Base-by-base conservation (phyloP, 2,113 vertebrate genomes). In the Collichthys lucidus region DNA sequence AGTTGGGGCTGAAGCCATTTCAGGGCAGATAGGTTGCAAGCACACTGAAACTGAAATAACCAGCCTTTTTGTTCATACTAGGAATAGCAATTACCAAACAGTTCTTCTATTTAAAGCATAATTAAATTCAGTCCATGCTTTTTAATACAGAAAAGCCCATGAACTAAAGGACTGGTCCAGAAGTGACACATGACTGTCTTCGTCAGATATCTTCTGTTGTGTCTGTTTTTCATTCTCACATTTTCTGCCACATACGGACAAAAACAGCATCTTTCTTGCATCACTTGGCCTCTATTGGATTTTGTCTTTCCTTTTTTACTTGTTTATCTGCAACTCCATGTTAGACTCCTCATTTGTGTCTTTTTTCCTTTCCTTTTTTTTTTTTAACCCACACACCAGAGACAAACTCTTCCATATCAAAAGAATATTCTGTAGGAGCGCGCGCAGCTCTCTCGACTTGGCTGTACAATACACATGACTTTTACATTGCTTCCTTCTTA, bases 21-120 rank as follows among this genome's bases (percentile, higher is more conserved):
- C 61, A 75, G 66, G 55, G 16, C 87, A 87, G 85, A 90, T 86
- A 79, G 67, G 29, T 53, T 59, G 64, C 16, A 47, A 78, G 56
- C 71, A 42, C 64, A 55, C 19, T 12, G 44, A 77, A 77, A 59
- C 66, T 20, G 40, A 83, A 88, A 82, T 73, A 44, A 75, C 26
- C 14, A 4, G 11, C 15, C 7, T 40, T 82, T 71, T 59, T 50
- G 17, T 79, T 80, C 63, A 73, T 31, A 60, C 26, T 60, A 46
- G 80, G 50, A 84, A 65, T 22, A 35, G 50, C 20, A 31, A 42
- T 74, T 44, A 73, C 42, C 42, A 44, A 65, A 63, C 55, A 7
- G 20, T 12, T 65, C 46, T 49, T 75, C 10, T 49, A 49, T 75
- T 78, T 66, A 11, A 42, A 77, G 77, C 8, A 31, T 20, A 74